Conservation (phyloP, 1,140 invertebrate species). For the Hesperophylax magnus region DNA sequence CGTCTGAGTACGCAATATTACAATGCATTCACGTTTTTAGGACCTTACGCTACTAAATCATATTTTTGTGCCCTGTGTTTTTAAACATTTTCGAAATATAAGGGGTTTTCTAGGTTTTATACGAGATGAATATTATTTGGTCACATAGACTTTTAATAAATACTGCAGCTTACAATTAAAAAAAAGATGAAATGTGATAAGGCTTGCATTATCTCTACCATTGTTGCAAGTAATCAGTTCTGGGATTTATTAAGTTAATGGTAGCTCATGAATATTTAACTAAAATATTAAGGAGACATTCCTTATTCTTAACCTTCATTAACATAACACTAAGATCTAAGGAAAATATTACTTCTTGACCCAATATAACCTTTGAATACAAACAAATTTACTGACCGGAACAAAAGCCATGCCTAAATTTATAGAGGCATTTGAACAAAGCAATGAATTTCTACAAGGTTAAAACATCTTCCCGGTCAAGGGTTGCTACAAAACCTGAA, state of each 20-base stretch:
- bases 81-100: too few species aligned
- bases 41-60: too few species aligned
- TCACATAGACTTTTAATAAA: too few species aligned
- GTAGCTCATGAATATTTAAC: background rate
- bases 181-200: too few species aligned
- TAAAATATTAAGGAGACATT: background rate
- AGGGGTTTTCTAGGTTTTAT: too few species aligned
- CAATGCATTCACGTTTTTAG: too few species aligned
- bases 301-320: background rate
- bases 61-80: too few species aligned
- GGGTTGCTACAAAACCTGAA: conserved; percentile 1
- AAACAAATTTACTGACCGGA: background rate
- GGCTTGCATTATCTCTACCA: too few species aligned
- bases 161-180: too few species aligned
- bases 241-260: background rate
- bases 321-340: background rate
- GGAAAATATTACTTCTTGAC: background rate
- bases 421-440: background rate
- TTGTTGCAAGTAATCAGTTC: too few species aligned
- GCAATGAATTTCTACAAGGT: conserved; percentile 1
- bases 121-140: too few species aligned
- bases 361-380: background rate
- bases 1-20: too few species aligned
- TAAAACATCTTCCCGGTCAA: conserved; percentile 25
- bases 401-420: background rate